These are phyloP conservation scores for Agriopis marginaria DNA, from an alignment of 2,888 invertebrate species.

Conservation along the genomic window DNA sequence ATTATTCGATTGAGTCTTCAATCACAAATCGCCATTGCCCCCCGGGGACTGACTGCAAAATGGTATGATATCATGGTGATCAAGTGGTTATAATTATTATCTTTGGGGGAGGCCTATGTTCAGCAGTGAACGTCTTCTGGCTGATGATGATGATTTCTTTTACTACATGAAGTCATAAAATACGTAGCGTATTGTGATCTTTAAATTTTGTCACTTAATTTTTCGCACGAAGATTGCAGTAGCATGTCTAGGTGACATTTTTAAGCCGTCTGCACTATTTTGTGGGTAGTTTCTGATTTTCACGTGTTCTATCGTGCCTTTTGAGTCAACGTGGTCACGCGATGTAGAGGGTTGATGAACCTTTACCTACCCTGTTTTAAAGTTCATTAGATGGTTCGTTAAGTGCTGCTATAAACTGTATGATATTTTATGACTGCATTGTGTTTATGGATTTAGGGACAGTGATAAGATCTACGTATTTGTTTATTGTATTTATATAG, in stretches of 20 bases:
- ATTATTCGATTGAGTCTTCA: too few species aligned
- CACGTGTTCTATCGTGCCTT: constrained; percentile 39
- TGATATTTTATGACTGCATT: constrained; percentile 20
- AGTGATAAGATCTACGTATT: constrained; percentile 17
- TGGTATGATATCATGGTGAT: too few species aligned
- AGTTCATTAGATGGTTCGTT: constrained; percentile 41
- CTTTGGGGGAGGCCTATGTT: too few species aligned
- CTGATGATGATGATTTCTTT: too few species aligned
- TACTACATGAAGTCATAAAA: too few species aligned
- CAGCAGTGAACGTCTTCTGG: too few species aligned
- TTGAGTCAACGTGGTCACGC: constrained; percentile 42
- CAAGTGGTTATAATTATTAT: too few species aligned
- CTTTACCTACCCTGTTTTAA: constrained; percentile 35
- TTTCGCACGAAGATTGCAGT: constrained; percentile 49
- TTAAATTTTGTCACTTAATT: constrained; percentile 50
- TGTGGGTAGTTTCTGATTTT: constrained; percentile 39
- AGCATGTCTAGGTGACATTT: constrained; percentile 57
- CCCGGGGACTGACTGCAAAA: too few species aligned
- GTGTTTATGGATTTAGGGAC: constrained; percentile 24
- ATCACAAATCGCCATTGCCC: too few species aligned
- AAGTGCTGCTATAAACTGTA: constrained; percentile 18
- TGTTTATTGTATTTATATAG: constrained; percentile 14
- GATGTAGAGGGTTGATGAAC: constrained; percentile 38
- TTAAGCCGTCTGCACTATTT: constrained; percentile 47
- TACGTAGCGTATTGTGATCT: background rate